Evolutionary conservation across 2,113 vertebrate genomes (phyloP).

Genomic region (Pomatostomus ruficeps): DNA sequence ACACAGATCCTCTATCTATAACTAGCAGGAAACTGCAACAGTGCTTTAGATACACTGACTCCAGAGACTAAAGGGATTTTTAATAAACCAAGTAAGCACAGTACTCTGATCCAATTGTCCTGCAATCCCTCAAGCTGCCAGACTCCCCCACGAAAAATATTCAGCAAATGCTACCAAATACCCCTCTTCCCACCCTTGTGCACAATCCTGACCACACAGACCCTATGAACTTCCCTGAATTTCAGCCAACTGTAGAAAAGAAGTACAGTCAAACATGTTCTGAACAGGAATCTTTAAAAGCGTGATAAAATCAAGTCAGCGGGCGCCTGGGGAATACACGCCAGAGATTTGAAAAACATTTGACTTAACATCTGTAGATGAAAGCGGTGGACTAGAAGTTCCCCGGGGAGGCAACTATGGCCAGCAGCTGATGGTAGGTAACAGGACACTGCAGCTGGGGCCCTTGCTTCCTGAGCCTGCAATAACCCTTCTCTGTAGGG

Average conservation of each 20-base stretch:
- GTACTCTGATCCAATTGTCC: background rate
- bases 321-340: background rate
- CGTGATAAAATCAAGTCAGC: background rate
- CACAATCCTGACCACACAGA: background rate
- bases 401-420: conserved; percentile 38
- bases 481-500: conserved; percentile 44
- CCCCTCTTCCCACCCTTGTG: background rate
- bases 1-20: conserved; percentile 7
- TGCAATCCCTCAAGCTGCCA: background rate
- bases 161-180: background rate
- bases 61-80: conserved; percentile 17
- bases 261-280: background rate
- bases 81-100: conserved; percentile 22
- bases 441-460: conserved; percentile 61
- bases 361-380: conserved; percentile 63
- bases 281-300: background rate
- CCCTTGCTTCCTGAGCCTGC: background rate
- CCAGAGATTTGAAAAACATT: conserved; percentile 1
- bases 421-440: conserved; percentile 51
- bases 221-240: background rate
- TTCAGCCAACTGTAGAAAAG: background rate
- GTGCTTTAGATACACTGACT: background rate
- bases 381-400: conserved; percentile 36
- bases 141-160: conserved; percentile 3
- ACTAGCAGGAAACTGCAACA: background rate